Base-by-base conservation (phyloP, 2,113 vertebrate species). In the Zosterops japonicus region DNA sequence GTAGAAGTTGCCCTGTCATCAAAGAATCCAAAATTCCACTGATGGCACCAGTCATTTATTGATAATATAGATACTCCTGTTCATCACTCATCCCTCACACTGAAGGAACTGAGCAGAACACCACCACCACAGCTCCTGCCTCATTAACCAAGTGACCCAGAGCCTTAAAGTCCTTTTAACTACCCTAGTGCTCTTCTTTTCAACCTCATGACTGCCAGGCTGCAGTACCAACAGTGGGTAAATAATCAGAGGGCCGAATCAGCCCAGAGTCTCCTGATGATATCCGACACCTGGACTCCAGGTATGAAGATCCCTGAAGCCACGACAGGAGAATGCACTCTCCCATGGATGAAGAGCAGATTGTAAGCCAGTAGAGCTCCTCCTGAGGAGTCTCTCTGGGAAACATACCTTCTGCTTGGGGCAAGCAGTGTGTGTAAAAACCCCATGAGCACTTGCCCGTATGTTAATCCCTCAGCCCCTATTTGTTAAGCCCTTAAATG, bases 281-380 rank as follows among this genome's bases (percentile, higher is more conserved):
- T 18, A 33, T 33, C 36, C 12, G 4, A 1, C 21, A 49, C 46
- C 12, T 0, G 1, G 46, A 18, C 12, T 13, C 12, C 17, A 49
- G 24, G 23, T 49, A 4, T 24, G 47, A 23, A 49, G 23, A 12
- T 23, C 23, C 47, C 22, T 49, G 47, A 24, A 23, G 23, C 22
- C 47, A 49, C 47, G 23, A 24, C 22, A 49, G 23, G 12, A 24
- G 47, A 47, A 11, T 47, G 46, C 46, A 47, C 46, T 13, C 47
- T 49, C 47, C 46, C 47, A 24, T 49, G 47, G 12, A 49, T 1
- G 22, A 12, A 12, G 47, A 13, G 47, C 47, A 49, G 47, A 12
- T 49, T 24, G 12, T 12, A 49, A 49, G 47, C 23, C 12, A 49
- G 47, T 22, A 21, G 11, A 47, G 12, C 21, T 22, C 21, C 46